These are phyloP conservation scores for Microcebus griseorufus DNA, from an alignment of 2,113 vertebrate species.

Conservation along the genomic window DNA sequence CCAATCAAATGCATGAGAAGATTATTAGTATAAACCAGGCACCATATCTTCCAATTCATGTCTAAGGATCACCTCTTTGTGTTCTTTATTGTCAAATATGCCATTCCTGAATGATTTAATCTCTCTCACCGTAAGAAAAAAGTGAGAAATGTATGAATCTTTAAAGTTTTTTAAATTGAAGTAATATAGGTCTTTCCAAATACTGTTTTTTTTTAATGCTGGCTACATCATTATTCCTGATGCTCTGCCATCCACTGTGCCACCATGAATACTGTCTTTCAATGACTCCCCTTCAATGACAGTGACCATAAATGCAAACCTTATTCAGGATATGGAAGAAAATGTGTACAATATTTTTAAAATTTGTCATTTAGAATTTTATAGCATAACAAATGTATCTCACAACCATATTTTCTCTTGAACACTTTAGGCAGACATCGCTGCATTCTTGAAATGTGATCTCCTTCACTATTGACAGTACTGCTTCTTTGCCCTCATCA, in stretches of 20 bases:
- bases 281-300: neutral
- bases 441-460: neutral
- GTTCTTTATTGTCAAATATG: too few species aligned
- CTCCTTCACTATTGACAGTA: neutral
- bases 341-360: neutral
- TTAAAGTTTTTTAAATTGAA: too few species aligned
- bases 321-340: neutral
- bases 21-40: too few species aligned
- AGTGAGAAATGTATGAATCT: too few species aligned
- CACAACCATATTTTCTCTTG: neutral
- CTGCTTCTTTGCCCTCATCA: neutral
- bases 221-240: neutral
- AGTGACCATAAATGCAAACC: neutral
- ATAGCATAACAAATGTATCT: neutral
- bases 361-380: neutral
- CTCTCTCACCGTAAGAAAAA: too few species aligned
- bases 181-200: too few species aligned
- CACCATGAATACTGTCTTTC: neutral
- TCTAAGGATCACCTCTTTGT: too few species aligned
- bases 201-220: neutral
- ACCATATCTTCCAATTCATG: too few species aligned
- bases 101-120: too few species aligned
- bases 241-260: fast-evolving
- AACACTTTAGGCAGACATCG: neutral
- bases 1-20: too few species aligned